A percentile compares a stretch with the other conserved stretches of the same genome.
phyloP scores from a whole-genome alignment of 2,888 invertebrate species.

The Anthophora plumipes region DNA sequence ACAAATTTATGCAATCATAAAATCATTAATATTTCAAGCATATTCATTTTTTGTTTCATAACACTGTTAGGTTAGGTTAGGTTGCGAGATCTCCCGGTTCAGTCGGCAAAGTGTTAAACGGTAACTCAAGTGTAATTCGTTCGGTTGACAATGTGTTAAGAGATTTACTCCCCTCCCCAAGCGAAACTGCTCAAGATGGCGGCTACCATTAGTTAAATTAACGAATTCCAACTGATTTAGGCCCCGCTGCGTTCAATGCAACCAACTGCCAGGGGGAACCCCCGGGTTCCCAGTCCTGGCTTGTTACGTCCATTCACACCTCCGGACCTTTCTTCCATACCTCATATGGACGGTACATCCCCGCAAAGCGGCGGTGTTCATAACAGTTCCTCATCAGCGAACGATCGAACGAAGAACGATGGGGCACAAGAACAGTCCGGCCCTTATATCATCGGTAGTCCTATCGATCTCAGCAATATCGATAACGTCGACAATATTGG shows the following conservation, averaged over 20 bases:
- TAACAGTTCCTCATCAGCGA: constrained; percentile 61
- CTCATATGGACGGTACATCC: constrained; percentile 83
- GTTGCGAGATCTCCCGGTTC: no score
- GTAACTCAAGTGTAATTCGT: neutral
- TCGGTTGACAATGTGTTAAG: neutral
- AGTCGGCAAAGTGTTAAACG: no score
- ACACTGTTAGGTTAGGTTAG: no score
- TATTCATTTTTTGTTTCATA: no score
- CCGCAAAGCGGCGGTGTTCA: constrained; percentile 68
- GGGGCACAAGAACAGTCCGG: constrained; percentile 57
- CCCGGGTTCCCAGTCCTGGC: constrained; percentile 75
- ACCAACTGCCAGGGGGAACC: constrained; percentile 80
- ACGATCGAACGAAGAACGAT: constrained; percentile 43
- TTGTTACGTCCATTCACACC: constrained; percentile 81
- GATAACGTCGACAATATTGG: constrained; percentile 83
- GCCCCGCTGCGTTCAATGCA: constrained; percentile 83
- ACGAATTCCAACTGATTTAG: constrained; percentile 68
- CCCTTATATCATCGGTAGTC: constrained; percentile 82
- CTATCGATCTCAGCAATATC: constrained; percentile 82
- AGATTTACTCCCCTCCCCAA: neutral
- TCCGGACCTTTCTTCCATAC: constrained; percentile 82
- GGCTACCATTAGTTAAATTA: neutral
- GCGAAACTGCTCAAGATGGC: neutral
- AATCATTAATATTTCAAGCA: no score
- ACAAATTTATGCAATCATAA: no score